These are phyloP conservation scores for Protaetia brevitarsis DNA, from an alignment of 1,140 invertebrate species.

Conservation along the genomic window DNA sequence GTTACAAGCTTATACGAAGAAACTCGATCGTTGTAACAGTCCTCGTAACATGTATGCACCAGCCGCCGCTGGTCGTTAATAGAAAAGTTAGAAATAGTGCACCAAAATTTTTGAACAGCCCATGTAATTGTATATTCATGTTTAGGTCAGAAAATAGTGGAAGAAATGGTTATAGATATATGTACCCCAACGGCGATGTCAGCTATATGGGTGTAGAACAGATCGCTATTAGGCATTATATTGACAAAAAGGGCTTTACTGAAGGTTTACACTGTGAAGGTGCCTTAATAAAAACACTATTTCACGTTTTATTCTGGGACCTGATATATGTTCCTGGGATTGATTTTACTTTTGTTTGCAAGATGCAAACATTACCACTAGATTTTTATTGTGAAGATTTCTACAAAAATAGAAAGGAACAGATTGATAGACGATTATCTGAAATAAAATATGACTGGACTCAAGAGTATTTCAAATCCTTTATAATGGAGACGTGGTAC, in stretches of 20 bases:
- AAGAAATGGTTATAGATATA: conserved; percentile 30
- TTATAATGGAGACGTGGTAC: conserved; percentile 29
- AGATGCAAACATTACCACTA: conserved; percentile 37
- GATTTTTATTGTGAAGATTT: conserved; percentile 39
- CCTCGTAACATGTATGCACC: too few species aligned
- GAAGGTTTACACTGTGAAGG: conserved; percentile 41
- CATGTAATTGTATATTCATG: too few species aligned
- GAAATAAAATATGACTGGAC: conserved; percentile 35
- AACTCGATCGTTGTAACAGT: too few species aligned
- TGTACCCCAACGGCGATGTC: conserved; percentile 25
- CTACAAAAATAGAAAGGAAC: conserved; percentile 38
- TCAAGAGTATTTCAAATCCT: conserved; percentile 25
- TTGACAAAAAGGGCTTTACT: conserved; percentile 30
- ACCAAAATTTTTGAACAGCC: too few species aligned
- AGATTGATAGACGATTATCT: conserved; percentile 36
- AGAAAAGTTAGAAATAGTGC: too few species aligned
- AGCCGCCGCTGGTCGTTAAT: too few species aligned
- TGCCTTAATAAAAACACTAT: conserved; percentile 29
- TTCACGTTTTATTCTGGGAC: conserved; percentile 43
- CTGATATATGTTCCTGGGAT: conserved; percentile 38
- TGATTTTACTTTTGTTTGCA: conserved; percentile 35
- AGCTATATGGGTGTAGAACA: conserved; percentile 34
- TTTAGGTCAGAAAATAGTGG: conserved; percentile 27
- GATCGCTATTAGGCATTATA: conserved; percentile 35
- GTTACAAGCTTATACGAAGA: too few species aligned